These are phyloP conservation scores for Chromoteleia sp. DNA, from an alignment of 2,888 invertebrate species.

Conservation along the genomic window DNA sequence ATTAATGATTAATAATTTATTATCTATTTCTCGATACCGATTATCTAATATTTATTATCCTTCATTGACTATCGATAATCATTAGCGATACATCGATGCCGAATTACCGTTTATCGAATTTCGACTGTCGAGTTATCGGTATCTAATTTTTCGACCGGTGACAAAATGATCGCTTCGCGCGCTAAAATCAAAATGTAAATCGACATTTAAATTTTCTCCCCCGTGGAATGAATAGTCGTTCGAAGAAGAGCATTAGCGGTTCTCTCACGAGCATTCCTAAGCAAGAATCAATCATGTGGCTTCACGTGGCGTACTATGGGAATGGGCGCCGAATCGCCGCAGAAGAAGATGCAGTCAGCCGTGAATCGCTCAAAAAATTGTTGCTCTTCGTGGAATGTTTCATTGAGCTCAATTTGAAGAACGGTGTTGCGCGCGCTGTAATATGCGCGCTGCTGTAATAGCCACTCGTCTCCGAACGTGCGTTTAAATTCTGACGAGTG, in stretches of 20 bases:
- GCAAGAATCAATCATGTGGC: slow-evolving; percentile 43
- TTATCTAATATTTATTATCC: too few relatives aligned
- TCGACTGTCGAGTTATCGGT: neutral
- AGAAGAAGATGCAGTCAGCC: slow-evolving; percentile 33
- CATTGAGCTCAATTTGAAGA: slow-evolving; percentile 53
- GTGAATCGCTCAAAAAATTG: slow-evolving; percentile 46
- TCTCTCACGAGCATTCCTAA: slow-evolving; percentile 11
- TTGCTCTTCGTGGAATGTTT: slow-evolving; percentile 46
- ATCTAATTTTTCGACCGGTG: neutral
- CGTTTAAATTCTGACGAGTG: slow-evolving; percentile 42
- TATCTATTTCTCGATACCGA: too few relatives aligned
- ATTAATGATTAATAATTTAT: too few relatives aligned
- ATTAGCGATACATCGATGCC: slow-evolving; percentile 2
- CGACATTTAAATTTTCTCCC: slow-evolving; percentile 24
- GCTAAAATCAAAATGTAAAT: slow-evolving; percentile 27
- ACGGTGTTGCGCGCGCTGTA: slow-evolving; percentile 30
- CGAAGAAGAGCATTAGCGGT: neutral
- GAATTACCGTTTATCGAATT: neutral
- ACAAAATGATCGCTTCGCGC: slow-evolving; percentile 19
- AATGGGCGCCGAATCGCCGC: slow-evolving; percentile 31
- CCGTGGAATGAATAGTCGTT: slow-evolving; percentile 2
- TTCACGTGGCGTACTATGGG: slow-evolving; percentile 35
- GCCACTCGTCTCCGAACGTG: slow-evolving; percentile 32
- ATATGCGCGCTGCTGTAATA: slow-evolving; percentile 35
- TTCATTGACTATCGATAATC: too few relatives aligned